A percentile compares a stretch with the other conserved stretches of the same genome.
These are phyloP conservation scores for Novumbra hubbsi DNA, from an alignment of 2,797 vertebrate genomes.

Conservation along the genomic window DNA sequence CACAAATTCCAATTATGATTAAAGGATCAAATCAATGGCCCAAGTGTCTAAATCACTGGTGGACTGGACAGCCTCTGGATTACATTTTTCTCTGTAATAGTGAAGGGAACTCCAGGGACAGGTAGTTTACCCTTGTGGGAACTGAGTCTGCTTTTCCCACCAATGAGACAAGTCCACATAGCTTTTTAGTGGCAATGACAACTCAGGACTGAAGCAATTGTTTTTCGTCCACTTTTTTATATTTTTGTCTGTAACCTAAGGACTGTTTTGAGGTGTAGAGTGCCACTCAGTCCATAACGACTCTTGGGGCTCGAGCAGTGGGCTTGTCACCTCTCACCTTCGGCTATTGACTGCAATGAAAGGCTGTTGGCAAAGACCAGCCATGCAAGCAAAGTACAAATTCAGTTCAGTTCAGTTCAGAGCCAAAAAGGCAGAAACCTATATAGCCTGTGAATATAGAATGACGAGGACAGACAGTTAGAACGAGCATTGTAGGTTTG, in stretches of 20 bases:
- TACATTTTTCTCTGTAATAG: conserved; percentile 29
- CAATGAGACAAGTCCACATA: conserved; percentile 24
- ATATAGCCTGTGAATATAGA: background rate
- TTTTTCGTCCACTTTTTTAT: conserved; percentile 30
- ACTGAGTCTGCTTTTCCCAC: conserved; percentile 22
- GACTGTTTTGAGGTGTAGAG: conserved; percentile 25
- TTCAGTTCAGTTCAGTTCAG: conserved; percentile 11
- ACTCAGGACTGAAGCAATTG: conserved; percentile 36
- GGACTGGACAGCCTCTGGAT: conserved; percentile 8
- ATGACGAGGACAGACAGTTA: background rate
- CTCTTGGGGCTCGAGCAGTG: conserved; percentile 20
- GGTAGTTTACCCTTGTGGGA: conserved; percentile 14
- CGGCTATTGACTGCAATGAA: conserved; percentile 7
- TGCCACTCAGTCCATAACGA: conserved; percentile 12
- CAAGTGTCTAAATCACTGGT: conserved; percentile 18
- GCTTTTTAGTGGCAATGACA: conserved; percentile 38
- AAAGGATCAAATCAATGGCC: conserved; percentile 36
- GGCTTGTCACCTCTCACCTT: conserved; percentile 19
- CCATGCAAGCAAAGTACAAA: conserved; percentile 21
- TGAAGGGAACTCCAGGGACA: conserved; percentile 7
- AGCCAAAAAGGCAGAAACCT: background rate
- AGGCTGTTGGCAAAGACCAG: conserved; percentile 16
- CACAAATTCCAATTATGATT: conserved; percentile 32
- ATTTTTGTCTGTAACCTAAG: conserved; percentile 32
- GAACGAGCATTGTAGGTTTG: too few relatives aligned